Percentiles rank a stretch among this genome's conserved stretches.
Conservation (phyloP, 2,888 invertebrate genomes). For the Callosobruchus maculatus region DNA sequence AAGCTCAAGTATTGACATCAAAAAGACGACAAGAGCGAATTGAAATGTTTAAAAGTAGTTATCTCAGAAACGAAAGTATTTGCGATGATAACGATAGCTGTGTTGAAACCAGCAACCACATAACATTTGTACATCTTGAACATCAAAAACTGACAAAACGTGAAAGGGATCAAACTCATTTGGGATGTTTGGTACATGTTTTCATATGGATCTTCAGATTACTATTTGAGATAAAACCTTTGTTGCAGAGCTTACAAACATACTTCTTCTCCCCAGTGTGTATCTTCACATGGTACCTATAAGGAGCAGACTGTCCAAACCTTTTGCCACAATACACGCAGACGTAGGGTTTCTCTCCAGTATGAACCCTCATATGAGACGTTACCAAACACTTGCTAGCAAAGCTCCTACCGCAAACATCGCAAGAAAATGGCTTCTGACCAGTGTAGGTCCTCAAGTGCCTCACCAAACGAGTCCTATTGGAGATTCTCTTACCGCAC, state of each 20-base stretch:
- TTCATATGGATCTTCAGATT: conserved; percentile 24
- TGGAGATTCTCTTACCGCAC: conserved; percentile 31
- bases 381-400: conserved; percentile 40
- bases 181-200: conserved; percentile 9
- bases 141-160: background rate
- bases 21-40: too few relatives aligned
- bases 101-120: too few relatives aligned
- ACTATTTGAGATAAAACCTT: conserved; percentile 22
- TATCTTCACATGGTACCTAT: conserved; percentile 30
- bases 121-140: too few relatives aligned
- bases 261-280: conserved; percentile 25
- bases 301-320: conserved; percentile 27
- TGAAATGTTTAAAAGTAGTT: too few relatives aligned
- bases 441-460: conserved; percentile 41
- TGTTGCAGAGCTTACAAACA: conserved; percentile 17
- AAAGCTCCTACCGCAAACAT: conserved; percentile 41
- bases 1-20: too few relatives aligned
- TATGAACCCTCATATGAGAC: conserved; percentile 36
- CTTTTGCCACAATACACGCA: conserved; percentile 29
- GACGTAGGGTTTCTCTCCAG: conserved; percentile 35
- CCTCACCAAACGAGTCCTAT: conserved; percentile 28
- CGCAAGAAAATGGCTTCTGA: conserved; percentile 40
- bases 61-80: too few relatives aligned
- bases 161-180: background rate
- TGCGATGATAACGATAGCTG: too few relatives aligned